A percentile compares a stretch with the other conserved stretches of the same genome.
These are phyloP conservation scores for Drosophila glabriapex DNA, from an alignment of 2,888 invertebrate genomes.

Conservation along the genomic window DNA sequence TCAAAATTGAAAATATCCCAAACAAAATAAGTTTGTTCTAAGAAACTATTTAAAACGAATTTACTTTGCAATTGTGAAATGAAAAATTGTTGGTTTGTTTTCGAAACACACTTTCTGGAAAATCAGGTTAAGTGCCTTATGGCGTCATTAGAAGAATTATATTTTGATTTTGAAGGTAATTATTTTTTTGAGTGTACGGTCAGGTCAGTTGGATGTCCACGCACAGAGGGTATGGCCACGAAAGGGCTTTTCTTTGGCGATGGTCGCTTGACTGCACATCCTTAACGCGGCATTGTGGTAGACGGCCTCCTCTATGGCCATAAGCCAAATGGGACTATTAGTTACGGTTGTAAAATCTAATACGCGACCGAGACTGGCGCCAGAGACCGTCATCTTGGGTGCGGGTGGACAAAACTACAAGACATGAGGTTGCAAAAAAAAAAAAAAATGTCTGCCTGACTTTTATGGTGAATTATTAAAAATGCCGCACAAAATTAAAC, in stretches of 20 bases:
- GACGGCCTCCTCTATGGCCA: constrained; percentile 63
- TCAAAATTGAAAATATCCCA: not conserved
- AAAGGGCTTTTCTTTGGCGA: not conserved
- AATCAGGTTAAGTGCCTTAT: not conserved
- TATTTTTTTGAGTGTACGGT: constrained; percentile 10
- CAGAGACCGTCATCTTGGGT: constrained; percentile 47
- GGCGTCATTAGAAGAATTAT: not conserved
- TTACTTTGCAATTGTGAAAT: not conserved
- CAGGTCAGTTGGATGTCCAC: constrained; percentile 28
- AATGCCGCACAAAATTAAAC: constrained; percentile 72
- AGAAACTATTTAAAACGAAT: not conserved
- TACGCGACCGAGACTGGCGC: constrained; percentile 69
- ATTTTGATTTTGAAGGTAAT: not conserved
- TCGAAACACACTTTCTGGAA: not conserved
- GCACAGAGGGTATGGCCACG: constrained; percentile 2
- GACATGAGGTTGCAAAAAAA: constrained; percentile 13
- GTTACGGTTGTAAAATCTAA: constrained; percentile 81
- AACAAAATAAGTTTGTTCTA: not conserved
- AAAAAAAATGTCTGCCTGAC: constrained; percentile 60
- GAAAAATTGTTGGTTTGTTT: not conserved
- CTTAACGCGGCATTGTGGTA: constrained; percentile 24
- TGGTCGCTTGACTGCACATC: constrained; percentile 48
- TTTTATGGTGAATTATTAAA: constrained; percentile 80
- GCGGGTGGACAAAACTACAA: constrained; percentile 44
- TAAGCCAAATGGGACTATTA: constrained; percentile 80